These are phyloP conservation scores for Cladopsammia gracilis DNA, from an alignment of 64 coral and sea anemone genomes.

Conservation along the genomic window DNA sequence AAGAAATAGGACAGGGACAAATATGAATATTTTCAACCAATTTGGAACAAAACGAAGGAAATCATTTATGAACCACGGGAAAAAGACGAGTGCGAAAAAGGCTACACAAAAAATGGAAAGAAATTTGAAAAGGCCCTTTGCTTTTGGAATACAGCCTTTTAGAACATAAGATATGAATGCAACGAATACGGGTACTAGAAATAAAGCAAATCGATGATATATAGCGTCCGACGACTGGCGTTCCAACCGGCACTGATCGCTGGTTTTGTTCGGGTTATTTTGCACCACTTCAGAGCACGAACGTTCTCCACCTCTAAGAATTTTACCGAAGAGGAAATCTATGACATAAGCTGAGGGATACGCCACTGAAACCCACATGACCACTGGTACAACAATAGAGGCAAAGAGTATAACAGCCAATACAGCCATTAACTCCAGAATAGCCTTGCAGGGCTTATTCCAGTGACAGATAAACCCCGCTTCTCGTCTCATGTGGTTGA, in stretches of 20 bases:
- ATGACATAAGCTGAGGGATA: slow-evolving; percentile 46
- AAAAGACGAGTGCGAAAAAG: slow-evolving; percentile 12
- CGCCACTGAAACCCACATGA: slow-evolving; percentile 15
- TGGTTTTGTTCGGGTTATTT: background rate
- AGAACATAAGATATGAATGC: background rate
- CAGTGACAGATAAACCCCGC: slow-evolving; percentile 56
- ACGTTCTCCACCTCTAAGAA: slow-evolving; percentile 1
- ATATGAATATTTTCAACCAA: slow-evolving; percentile 48
- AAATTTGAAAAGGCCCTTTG: background rate
- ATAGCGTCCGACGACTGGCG: background rate
- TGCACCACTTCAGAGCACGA: background rate
- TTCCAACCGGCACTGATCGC: background rate
- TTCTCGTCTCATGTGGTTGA: slow-evolving; percentile 51
- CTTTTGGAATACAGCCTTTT: background rate
- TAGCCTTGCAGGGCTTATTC: slow-evolving; percentile 14
- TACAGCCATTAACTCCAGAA: slow-evolving; percentile 6
- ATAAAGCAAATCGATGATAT: background rate
- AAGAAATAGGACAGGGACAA: slow-evolving; percentile 41
- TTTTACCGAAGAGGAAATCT: slow-evolving; percentile 39
- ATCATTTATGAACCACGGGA: slow-evolving; percentile 70
- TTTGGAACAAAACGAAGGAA: slow-evolving; percentile 33
- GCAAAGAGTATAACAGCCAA: background rate
- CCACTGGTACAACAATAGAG: slow-evolving; percentile 6
- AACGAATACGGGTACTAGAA: background rate
- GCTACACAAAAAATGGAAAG: background rate